Percentiles rank a stretch among this genome's conserved stretches.
phyloP scores from a whole-genome alignment of 2,888 invertebrate species.

The Dicyrtoma fusca region DNA sequence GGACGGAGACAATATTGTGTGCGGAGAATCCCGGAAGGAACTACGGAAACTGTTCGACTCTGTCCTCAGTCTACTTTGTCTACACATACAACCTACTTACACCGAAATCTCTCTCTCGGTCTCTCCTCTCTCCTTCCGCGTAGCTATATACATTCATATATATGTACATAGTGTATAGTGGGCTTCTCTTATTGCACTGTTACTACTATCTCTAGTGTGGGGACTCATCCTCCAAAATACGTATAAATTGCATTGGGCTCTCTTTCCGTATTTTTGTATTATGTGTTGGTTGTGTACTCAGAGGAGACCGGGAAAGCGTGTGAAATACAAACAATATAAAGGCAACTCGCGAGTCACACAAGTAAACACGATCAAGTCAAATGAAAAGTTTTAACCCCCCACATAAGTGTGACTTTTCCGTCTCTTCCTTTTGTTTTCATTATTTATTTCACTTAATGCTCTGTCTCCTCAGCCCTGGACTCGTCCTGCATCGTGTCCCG shows the following conservation, averaged over 20 bases:
- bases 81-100: background rate
- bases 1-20: slow-evolving; percentile 17
- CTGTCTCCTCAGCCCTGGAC: too few relatives aligned
- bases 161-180: too few relatives aligned
- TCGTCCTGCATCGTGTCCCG: too few relatives aligned
- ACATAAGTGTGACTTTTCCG: slow-evolving; percentile 19
- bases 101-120: background rate
- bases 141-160: too few relatives aligned
- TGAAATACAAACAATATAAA: slow-evolving; percentile 35
- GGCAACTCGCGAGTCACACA: background rate
- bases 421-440: too few relatives aligned
- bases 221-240: too few relatives aligned
- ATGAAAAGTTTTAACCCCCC: slow-evolving; percentile 36
- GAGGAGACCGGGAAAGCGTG: slow-evolving; percentile 33
- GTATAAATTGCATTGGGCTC: too few relatives aligned
- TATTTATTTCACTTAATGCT: too few relatives aligned
- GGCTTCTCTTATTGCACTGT: too few relatives aligned
- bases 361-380: slow-evolving; percentile 9
- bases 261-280: background rate
- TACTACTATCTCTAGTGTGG: too few relatives aligned
- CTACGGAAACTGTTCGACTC: background rate
- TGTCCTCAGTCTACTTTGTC: background rate
- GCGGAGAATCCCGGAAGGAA: slow-evolving; percentile 31
- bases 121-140: too few relatives aligned
- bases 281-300: too few relatives aligned